Percentiles rank a stretch among this genome's conserved stretches.
phyloP scores from a whole-genome alignment of 2,113 vertebrate species.

The Leucopsar rothschildi region DNA sequence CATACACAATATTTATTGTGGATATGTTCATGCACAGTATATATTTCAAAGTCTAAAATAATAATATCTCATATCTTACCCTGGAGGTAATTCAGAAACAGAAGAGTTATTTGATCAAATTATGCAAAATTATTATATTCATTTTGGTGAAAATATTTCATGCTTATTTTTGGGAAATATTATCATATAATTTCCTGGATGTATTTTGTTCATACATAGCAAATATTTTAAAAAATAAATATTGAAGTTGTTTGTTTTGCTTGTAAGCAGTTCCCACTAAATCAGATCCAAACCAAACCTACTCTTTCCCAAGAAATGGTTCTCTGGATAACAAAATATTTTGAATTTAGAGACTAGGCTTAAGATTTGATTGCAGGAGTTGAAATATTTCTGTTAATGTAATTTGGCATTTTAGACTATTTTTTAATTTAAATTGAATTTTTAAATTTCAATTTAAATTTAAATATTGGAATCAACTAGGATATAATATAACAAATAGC shows the following conservation, averaged over 20 bases:
- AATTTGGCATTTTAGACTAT: not conserved
- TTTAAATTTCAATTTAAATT: not conserved
- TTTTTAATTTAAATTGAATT: not conserved
- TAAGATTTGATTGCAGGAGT: not conserved
- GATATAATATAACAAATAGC: not conserved
- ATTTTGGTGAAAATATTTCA: not conserved
- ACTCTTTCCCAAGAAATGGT: slow-evolving; percentile 17
- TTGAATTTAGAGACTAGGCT: slow-evolving; percentile 35
- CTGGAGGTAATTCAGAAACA: not conserved
- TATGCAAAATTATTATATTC: not conserved
- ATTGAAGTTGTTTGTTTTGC: not conserved
- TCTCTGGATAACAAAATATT: slow-evolving; percentile 56
- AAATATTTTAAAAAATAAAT: not conserved
- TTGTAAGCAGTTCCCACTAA: slow-evolving; percentile 7
- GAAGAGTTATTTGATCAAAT: not conserved
- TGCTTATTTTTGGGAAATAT: not conserved
- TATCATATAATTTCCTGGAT: not conserved
- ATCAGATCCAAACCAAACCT: slow-evolving; percentile 36
- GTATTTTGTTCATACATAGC: not conserved
- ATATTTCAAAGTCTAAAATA: not conserved
- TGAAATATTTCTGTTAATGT: not conserved
- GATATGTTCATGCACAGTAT: not conserved
- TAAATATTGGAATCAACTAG: not conserved
- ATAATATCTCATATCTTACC: not conserved
- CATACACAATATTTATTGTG: not conserved